Percentiles rank a stretch among this genome's conserved stretches.
These are phyloP conservation scores for Coracias cyanogaster DNA, from an alignment of 2,797 vertebrate genomes.

Conservation along the genomic window DNA sequence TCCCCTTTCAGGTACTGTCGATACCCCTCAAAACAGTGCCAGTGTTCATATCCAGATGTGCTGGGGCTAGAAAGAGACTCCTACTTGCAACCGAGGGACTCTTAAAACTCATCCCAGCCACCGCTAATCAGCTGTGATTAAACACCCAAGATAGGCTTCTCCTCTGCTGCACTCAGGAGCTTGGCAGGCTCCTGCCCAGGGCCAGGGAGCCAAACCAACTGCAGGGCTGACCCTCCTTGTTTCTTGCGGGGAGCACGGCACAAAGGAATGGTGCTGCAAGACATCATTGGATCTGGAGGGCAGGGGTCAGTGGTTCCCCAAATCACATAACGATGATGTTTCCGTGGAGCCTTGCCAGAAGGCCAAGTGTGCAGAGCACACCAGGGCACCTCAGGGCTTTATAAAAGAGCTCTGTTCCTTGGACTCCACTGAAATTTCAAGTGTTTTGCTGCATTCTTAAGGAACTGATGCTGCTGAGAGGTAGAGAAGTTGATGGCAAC, in stretches of 20 bases:
- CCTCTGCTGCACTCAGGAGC: background rate
- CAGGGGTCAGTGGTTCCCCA: background rate
- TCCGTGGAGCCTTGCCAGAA: background rate
- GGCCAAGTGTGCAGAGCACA: background rate
- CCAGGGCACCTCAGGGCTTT: background rate
- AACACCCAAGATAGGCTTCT: rapidly evolving
- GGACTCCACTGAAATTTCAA: background rate
- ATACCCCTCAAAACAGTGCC: background rate
- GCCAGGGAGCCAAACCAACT: background rate
- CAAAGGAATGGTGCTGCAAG: background rate
- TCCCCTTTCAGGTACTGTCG: background rate
- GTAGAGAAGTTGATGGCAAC: background rate
- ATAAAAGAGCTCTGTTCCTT: background rate
- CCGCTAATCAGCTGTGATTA: background rate
- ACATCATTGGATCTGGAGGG: background rate
- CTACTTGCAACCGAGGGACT: rapidly evolving
- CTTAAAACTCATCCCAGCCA: background rate
- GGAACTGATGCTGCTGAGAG: background rate
- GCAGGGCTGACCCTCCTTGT: background rate
- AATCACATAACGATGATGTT: rapidly evolving
- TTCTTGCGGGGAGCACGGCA: background rate
- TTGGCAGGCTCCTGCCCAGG: background rate
- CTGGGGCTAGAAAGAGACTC: background rate
- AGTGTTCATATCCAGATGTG: background rate
- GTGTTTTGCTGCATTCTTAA: background rate